phyloP scores from a whole-genome alignment of 1,140 invertebrate species.

The Stratiolaelaps scimitus region DNA sequence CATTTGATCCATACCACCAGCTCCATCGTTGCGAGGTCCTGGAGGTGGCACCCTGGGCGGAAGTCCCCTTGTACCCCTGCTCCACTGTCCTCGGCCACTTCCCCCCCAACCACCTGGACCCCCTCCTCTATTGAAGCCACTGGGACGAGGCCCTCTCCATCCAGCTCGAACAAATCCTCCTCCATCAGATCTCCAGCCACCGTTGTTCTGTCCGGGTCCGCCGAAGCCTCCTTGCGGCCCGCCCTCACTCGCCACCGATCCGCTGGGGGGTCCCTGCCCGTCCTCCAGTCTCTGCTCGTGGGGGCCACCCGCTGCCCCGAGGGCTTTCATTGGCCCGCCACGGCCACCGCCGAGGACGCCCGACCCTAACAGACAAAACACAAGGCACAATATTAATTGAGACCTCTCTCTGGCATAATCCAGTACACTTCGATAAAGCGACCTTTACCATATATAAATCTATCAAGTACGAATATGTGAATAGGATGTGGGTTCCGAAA shows the following conservation, averaged over 20 bases:
- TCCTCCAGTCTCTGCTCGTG: constrained; percentile 23
- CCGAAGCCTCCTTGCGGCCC: not conserved
- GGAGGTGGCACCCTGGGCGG: constrained; percentile 4
- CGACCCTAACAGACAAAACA: not conserved
- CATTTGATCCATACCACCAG: constrained; percentile 4
- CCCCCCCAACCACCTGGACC: not conserved
- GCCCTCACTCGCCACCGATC: constrained; percentile 9
- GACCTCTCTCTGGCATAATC: too few species aligned
- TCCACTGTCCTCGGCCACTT: constrained; percentile 9
- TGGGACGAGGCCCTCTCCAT: not conserved
- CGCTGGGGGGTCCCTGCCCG: not conserved
- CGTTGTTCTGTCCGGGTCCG: not conserved
- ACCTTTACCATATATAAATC: too few species aligned
- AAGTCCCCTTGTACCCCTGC: constrained; percentile 5
- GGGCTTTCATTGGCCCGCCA: constrained; percentile 22
- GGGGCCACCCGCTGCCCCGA: not conserved
- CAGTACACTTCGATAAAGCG: too few species aligned
- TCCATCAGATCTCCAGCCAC: constrained; percentile 15
- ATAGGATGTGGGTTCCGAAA: too few species aligned
- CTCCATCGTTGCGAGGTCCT: not conserved
- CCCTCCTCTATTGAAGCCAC: not conserved
- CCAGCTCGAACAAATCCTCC: not conserved
- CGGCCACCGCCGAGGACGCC: constrained; percentile 11
- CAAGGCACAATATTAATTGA: not conserved
- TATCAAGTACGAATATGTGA: too few species aligned